Conservation (phyloP, 1,140 invertebrate species). For the Aphaenogaster ashmeadi region DNA sequence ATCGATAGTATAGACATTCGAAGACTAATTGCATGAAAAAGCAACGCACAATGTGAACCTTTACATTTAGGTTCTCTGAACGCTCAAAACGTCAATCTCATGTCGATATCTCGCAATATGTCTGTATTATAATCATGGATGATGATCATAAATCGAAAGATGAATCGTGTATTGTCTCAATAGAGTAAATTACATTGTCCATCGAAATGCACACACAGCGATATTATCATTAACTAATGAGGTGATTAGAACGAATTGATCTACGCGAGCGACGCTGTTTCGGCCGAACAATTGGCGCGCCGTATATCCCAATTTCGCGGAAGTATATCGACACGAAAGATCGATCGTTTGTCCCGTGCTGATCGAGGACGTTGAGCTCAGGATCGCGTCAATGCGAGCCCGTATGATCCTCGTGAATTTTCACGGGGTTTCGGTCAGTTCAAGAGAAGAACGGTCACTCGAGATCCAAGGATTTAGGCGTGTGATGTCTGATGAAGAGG, state of each 20-base stretch:
- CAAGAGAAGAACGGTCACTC: constrained; percentile 53
- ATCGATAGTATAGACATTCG: neutral
- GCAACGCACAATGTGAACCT: neutral
- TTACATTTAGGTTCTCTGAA: no score
- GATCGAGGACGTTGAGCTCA: constrained; percentile 37
- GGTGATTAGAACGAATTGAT: constrained; percentile 47
- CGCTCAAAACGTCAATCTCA: neutral
- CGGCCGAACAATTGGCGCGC: constrained; percentile 26
- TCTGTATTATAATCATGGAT: neutral
- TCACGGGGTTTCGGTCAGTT: constrained; percentile 52
- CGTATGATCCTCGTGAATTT: constrained; percentile 50
- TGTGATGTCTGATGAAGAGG: constrained; percentile 85
- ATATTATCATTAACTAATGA: constrained; percentile 47
- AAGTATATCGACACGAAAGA: constrained; percentile 31
- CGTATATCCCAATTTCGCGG: constrained; percentile 29
- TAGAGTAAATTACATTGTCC: constrained; percentile 25
- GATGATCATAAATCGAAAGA: neutral
- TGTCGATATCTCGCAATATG: neutral
- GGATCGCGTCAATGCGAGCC: neutral
- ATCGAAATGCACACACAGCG: neutral
- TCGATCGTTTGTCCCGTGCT: constrained; percentile 21
- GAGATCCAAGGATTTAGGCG: constrained; percentile 77
- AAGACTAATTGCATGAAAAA: neutral
- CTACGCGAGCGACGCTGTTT: constrained; percentile 17
- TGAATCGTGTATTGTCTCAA: constrained; percentile 1